Evolutionary conservation across 1,140 invertebrate species (phyloP), one percentile per base, ranked within the genome.

Genomic region (Diploscapter pachys): DNA sequence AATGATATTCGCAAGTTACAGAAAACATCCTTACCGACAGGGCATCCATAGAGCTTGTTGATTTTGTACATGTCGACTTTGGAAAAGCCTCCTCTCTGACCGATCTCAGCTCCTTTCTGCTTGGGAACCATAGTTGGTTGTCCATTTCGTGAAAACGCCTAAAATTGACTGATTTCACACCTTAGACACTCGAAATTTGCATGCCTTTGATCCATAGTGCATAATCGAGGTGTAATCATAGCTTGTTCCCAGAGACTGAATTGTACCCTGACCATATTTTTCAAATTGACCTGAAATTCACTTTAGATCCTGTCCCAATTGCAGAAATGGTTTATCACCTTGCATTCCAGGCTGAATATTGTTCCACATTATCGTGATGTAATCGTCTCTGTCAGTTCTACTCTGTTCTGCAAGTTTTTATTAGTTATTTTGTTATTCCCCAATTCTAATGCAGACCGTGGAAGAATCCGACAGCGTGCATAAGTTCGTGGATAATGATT

Each of bases 201-300:
- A 31, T 5, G 87, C 86, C 55, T 86, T 86, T 53, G 85, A 80
- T 13, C 85, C 85, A 77, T 89, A 89, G 77, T 89, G 88, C 87
- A 88, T 87, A 63, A 89, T 84, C 9, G 86, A 87, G 2, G 81
- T 81, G 72, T 87, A 87, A 78, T 89, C 88, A 67, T 89, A 86
- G n/a, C 78, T 68, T 4, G 80, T 72, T 55, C 84, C 83, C 49
- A 86, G 71, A 4, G 81, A 78, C 69, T 85, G 84, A 63, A 85
- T 84, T 49, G 84, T 85, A 64, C 80, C 82, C 52, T 79, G 64
- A n/a, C 80, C 85, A 75, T 85, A 85, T 63, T 85, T 85, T 69
- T 85, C 83, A 63, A 85, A 85, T 72, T 85, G 83, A 31, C 31
- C 31, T 31, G 31, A 31, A 31, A 31, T 31, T 31, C 31, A 31